Conservation (phyloP, 2,113 vertebrate species). For the Orycteropus afer region DNA sequence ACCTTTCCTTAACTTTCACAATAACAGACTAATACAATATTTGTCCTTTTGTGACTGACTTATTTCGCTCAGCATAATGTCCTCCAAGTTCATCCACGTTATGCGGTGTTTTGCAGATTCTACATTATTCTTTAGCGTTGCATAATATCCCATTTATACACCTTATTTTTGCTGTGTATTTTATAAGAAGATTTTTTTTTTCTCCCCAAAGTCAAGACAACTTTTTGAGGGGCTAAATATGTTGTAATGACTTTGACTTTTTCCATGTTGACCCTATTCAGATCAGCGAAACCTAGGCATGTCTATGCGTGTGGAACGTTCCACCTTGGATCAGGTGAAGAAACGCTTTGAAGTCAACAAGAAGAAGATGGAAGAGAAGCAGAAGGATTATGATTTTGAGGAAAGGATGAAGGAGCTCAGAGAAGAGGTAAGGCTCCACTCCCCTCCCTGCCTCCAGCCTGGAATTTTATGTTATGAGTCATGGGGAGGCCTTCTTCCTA, state of each 20-base stretch:
- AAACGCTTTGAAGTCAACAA: slow-evolving; percentile 98
- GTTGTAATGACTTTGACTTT: not conserved
- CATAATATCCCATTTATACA: no score
- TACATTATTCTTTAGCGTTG: no score
- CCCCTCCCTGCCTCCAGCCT: not conserved
- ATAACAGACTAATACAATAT: no score
- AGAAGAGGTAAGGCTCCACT: slow-evolving; percentile 91
- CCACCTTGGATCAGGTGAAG: slow-evolving; percentile 98
- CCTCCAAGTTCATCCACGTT: no score
- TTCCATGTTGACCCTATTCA: slow-evolving; percentile 70
- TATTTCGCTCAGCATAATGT: no score
- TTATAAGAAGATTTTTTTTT: not conserved
- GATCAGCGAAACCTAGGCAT: slow-evolving; percentile 99
- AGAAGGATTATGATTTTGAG: slow-evolving; percentile 99
- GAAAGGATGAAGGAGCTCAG: slow-evolving; percentile 98
- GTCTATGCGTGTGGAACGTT: slow-evolving; percentile 99
- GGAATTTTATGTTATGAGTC: not conserved
- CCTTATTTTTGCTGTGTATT: slow-evolving; percentile 36
- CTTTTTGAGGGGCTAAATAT: slow-evolving; percentile 13
- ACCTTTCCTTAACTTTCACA: no score
- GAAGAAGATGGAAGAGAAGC: slow-evolving; percentile 98
- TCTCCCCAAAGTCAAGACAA: not conserved
- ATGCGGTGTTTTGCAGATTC: no score
- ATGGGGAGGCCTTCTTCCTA: not conserved
- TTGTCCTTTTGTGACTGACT: no score